These are phyloP conservation scores for Ischnura elegans DNA, from an alignment of 2,888 invertebrate species.

Conservation along the genomic window DNA sequence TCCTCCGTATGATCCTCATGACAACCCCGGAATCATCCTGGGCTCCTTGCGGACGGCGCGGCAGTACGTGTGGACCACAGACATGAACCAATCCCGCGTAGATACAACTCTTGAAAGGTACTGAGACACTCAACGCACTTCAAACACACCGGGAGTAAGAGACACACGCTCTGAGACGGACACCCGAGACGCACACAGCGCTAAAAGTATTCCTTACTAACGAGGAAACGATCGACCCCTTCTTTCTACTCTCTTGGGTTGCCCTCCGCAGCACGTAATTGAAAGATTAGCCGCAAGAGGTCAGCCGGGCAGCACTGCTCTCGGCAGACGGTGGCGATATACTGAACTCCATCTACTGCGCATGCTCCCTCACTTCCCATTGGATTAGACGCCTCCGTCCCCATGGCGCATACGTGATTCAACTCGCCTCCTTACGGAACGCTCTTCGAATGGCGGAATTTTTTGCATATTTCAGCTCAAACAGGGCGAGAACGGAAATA, in stretches of 20 bases:
- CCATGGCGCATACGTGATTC: neutral
- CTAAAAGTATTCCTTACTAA: constrained; percentile 33
- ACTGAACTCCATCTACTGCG: constrained; percentile 43
- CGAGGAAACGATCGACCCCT: constrained; percentile 47
- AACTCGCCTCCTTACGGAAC: neutral
- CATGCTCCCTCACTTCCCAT: neutral
- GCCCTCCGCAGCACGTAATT: constrained; percentile 40
- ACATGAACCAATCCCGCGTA: constrained; percentile 16
- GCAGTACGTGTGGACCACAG: neutral
- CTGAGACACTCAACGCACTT: constrained; percentile 39
- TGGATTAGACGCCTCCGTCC: neutral
- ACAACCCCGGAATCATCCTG: constrained; percentile 59
- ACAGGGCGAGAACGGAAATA: neutral
- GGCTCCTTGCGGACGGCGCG: constrained; percentile 31
- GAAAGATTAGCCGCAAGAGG: constrained; percentile 59
- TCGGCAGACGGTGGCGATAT: constrained; percentile 7
- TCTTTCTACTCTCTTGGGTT: constrained; percentile 10
- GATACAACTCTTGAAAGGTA: constrained; percentile 4
- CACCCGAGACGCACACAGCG: neutral
- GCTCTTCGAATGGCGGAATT: neutral
- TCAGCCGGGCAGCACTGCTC: constrained; percentile 51
- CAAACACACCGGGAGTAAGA: neutral
- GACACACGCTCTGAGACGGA: neutral
- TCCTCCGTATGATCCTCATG: constrained; percentile 65
- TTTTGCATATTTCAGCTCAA: neutral